Evolutionary conservation across 2,113 vertebrate species (phyloP).

Genomic region (Apodemus sylvaticus): DNA sequence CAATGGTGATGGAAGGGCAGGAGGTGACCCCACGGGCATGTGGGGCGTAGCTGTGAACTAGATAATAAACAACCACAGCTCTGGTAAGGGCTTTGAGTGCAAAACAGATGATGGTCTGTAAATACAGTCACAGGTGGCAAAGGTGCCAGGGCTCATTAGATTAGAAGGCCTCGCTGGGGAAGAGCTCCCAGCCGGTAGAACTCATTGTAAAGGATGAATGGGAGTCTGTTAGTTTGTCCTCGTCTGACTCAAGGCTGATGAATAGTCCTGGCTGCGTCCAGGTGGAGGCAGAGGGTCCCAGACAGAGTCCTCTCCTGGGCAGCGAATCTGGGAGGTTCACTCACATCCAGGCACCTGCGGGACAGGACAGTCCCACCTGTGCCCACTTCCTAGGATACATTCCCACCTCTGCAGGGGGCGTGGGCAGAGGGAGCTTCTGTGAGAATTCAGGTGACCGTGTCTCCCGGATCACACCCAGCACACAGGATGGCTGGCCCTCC

Average conservation of each 20-base stretch:
- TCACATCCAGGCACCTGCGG: not conserved
- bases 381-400: no score
- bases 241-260: not conserved
- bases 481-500: not conserved
- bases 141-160: not conserved
- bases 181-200: not conserved
- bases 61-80: not conserved
- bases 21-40: fast-evolving
- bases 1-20: not conserved
- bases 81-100: not conserved
- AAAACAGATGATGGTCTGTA: not conserved
- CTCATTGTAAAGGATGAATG: not conserved
- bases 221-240: not conserved
- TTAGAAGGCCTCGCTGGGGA: not conserved
- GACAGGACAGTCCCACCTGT: no score
- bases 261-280: not conserved
- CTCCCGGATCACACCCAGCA: not conserved
- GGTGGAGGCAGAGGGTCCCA: not conserved
- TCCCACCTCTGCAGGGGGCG: not conserved
- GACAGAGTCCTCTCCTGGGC: fast-evolving
- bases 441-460: not conserved
- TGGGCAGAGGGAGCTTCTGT: not conserved
- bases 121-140: not conserved
- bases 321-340: not conserved
- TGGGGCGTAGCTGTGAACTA: no score